A percentile compares a stretch with the other conserved stretches of the same genome.
Conservation (phyloP, 2,888 invertebrate species). For the Drosophila mercatorum region DNA sequence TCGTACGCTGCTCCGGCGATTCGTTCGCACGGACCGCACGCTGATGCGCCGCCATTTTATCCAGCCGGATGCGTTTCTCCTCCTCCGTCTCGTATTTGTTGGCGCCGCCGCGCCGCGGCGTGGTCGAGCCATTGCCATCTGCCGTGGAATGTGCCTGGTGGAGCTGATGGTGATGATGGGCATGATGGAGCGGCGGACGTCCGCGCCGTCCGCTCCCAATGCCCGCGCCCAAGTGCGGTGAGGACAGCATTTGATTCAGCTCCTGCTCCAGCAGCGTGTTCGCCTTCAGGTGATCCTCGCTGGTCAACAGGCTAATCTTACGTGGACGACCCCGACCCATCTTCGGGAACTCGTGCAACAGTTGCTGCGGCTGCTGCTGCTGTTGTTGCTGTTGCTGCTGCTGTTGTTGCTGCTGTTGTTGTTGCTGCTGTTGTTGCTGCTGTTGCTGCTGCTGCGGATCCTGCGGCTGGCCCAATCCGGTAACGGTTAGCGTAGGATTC, state of each 20-base stretch:
- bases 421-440: conserved; percentile 13
- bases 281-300: conserved; percentile 81
- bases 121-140: conserved; percentile 50
- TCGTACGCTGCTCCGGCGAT: conserved; percentile 82
- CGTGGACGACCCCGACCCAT: conserved; percentile 84
- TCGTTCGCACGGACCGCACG: conserved; percentile 83
- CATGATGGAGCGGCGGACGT: conserved; percentile 61
- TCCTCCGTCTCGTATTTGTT: conserved; percentile 84
- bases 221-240: conserved; percentile 52
- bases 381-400: conserved; percentile 66
- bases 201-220: conserved; percentile 46
- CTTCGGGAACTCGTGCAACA: conserved; percentile 83
- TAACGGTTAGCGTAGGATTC: conserved; percentile 63
- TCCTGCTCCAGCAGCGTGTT: conserved; percentile 84
- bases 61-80: conserved; percentile 82
- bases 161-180: conserved; percentile 28
- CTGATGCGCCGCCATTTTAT: conserved; percentile 84
- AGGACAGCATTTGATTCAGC: conserved; percentile 83
- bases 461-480: conserved; percentile 47
- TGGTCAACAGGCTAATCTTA: conserved; percentile 66
- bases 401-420: conserved; percentile 77
- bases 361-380: conserved; percentile 64
- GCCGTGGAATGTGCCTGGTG: conserved; percentile 80
- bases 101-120: conserved; percentile 79
- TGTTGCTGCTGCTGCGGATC: conserved; percentile 37